phyloP scores from a whole-genome alignment of 2,797 vertebrate genomes.

The Sebastolobus alascanus region DNA sequence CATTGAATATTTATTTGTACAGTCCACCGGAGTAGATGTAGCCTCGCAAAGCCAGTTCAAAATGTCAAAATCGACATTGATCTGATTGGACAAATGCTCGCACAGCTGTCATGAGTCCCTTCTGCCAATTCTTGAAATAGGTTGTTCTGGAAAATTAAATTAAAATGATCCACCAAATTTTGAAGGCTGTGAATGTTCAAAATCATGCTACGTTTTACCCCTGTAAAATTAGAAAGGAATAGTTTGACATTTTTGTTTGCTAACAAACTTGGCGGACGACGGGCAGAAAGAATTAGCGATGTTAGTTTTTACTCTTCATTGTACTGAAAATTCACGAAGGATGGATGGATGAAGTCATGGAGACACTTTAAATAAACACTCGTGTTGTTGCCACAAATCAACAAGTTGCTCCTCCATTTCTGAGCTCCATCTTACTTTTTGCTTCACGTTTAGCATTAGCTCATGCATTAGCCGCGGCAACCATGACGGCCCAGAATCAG shows the following conservation, averaged over 20 bases:
- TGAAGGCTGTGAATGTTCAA: neutral
- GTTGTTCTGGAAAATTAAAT: neutral
- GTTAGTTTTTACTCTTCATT: too few relatives aligned
- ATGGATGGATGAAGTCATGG: too few relatives aligned
- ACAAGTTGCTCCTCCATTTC: too few relatives aligned
- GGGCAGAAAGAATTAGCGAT: too few relatives aligned
- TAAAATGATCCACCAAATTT: neutral
- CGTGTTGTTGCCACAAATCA: too few relatives aligned
- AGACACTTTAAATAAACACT: too few relatives aligned
- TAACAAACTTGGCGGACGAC: too few relatives aligned
- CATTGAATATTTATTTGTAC: slow-evolving; percentile 3
- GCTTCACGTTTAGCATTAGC: too few relatives aligned
- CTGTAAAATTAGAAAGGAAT: neutral
- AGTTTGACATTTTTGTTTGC: neutral
- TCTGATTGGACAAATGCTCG: neutral
- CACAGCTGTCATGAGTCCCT: neutral
- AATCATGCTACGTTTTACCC: neutral
- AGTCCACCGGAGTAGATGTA: neutral
- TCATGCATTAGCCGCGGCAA: too few relatives aligned
- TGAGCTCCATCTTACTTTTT: too few relatives aligned
- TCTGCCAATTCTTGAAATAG: neutral
- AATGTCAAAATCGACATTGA: neutral
- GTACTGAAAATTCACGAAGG: too few relatives aligned
- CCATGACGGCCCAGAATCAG: rapidly evolving
- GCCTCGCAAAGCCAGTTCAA: slow-evolving; percentile 27